Conservation (phyloP, 2,113 vertebrate genomes). For the Ascaphus truei region DNA sequence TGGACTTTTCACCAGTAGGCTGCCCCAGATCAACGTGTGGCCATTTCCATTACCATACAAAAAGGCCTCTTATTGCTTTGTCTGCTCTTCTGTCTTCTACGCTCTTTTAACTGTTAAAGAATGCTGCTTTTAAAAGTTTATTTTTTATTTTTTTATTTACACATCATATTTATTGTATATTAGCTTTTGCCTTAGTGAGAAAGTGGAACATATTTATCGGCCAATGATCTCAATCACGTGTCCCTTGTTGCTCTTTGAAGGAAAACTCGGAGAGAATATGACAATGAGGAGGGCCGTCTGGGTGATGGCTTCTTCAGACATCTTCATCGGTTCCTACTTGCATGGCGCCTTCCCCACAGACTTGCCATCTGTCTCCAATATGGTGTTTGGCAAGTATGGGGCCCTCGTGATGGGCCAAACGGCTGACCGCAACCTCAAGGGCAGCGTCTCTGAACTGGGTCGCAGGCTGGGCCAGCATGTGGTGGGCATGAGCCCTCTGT, state of each 20-base stretch:
- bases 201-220: no score
- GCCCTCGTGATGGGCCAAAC: constrained; percentile 74
- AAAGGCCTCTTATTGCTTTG: no score
- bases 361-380: constrained; percentile 41
- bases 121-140: no score
- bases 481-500: constrained; percentile 77
- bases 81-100: no score
- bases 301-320: constrained; percentile 67
- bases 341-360: constrained; percentile 55
- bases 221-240: no score
- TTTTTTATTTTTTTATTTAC: no score
- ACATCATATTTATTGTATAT: no score
- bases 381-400: constrained; percentile 76
- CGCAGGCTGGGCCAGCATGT: constrained; percentile 80
- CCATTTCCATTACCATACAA: no score
- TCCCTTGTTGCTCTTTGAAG: constrained; percentile 52
- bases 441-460: constrained; percentile 58
- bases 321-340: constrained; percentile 76
- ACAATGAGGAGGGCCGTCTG: constrained; percentile 70
- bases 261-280: constrained; percentile 86
- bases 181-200: no score
- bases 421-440: constrained; percentile 47
- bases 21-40: no score
- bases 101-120: no score
- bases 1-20: no score